phyloP scores from a whole-genome alignment of 2,113 vertebrate genomes.

The Lepisosteus osseus region DNA sequence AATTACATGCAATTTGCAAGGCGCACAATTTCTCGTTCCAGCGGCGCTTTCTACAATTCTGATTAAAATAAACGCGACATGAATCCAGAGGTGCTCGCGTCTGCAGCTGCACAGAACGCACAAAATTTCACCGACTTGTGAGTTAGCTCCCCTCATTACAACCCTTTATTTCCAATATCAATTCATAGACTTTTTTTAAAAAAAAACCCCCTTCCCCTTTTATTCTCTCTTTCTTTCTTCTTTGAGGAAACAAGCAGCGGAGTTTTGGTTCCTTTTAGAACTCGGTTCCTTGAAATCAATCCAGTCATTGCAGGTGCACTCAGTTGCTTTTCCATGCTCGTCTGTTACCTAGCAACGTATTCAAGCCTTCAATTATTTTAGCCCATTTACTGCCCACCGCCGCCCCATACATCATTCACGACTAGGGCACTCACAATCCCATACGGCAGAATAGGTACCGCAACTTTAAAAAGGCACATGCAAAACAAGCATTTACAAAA shows the following conservation, averaged over 20 bases:
- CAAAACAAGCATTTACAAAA: not conserved
- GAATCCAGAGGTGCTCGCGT: no score
- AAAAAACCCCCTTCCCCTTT: not conserved
- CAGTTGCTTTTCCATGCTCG: slow-evolving; percentile 39
- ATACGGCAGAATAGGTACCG: not conserved
- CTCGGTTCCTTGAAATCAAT: not conserved
- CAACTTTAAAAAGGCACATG: not conserved
- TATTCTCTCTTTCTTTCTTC: slow-evolving; percentile 8
- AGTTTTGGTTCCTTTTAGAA: slow-evolving; percentile 1
- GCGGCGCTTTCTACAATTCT: no score
- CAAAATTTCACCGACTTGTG: no score
- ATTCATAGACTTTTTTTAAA: slow-evolving; percentile 11
- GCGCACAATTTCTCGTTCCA: no score
- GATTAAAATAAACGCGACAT: no score
- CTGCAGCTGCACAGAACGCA: no score
- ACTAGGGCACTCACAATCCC: slow-evolving; percentile 24
- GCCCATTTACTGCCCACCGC: slow-evolving; percentile 56
- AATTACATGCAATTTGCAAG: no score
- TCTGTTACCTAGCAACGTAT: slow-evolving; percentile 72
- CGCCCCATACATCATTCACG: slow-evolving; percentile 54
- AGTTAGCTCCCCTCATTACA: no score
- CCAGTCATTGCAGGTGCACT: slow-evolving; percentile 48
- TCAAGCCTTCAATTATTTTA: slow-evolving; percentile 59
- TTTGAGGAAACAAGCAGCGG: not conserved
- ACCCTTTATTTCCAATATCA: not conserved